These are phyloP conservation scores for Phyllotreta cruciferae DNA, from an alignment of 2,888 invertebrate genomes.

Conservation along the genomic window DNA sequence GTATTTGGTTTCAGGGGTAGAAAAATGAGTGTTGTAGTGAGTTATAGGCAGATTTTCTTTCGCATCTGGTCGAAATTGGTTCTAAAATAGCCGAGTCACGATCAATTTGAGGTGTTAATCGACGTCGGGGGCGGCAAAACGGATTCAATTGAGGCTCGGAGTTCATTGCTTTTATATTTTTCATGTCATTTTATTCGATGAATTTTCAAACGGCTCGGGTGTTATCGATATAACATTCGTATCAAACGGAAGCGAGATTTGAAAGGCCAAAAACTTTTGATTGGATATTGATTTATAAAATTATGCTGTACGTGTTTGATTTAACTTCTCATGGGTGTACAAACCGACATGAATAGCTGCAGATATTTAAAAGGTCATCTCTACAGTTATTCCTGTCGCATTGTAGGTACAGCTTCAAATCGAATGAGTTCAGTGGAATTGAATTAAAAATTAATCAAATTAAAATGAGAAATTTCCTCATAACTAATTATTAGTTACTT, in stretches of 20 bases:
- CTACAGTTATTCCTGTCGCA: too few species aligned
- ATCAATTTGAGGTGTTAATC: conserved; percentile 35
- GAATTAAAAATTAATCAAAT: too few species aligned
- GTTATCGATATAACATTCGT: neutral
- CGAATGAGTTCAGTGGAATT: too few species aligned
- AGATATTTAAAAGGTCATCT: too few species aligned
- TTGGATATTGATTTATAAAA: too few species aligned
- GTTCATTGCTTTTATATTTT: conserved; percentile 17
- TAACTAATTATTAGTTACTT: neutral
- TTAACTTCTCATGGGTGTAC: too few species aligned
- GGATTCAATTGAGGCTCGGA: conserved; percentile 20
- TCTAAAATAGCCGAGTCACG: conserved; percentile 33
- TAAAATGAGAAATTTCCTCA: too few species aligned
- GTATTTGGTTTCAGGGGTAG: conserved; percentile 28
- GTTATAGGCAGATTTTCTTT: conserved; percentile 34
- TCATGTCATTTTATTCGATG: conserved; percentile 7
- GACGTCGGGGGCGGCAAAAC: conserved; percentile 20
- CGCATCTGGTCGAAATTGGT: conserved; percentile 34
- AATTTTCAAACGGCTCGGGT: conserved; percentile 9
- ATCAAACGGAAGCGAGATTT: too few species aligned
- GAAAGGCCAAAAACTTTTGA: too few species aligned
- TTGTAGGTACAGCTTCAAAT: too few species aligned
- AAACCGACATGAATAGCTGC: too few species aligned
- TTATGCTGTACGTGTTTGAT: too few species aligned
- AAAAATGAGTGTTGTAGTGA: conserved; percentile 37